Evolutionary conservation across 1,140 invertebrate genomes (phyloP).

Genomic region (Antheraea pernyi): DNA sequence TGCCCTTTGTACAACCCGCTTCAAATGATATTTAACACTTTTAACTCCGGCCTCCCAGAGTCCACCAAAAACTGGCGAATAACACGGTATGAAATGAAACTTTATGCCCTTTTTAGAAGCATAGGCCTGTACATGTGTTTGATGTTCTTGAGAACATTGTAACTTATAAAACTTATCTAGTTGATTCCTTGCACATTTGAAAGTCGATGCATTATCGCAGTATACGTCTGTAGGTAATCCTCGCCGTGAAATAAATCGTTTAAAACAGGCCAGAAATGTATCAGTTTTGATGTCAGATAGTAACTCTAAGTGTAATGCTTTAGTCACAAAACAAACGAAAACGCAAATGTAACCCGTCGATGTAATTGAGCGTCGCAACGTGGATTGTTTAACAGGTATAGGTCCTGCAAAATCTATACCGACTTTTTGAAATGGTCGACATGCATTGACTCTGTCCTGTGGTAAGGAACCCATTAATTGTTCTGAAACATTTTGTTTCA

Average conservation of each 20-base stretch:
- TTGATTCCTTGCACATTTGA: constrained; percentile 3
- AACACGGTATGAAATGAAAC: constrained; percentile 27
- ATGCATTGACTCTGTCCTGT: constrained; percentile 23
- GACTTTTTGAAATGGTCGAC: constrained; percentile 39
- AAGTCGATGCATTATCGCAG: constrained; percentile 21
- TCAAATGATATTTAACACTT: constrained; percentile 23
- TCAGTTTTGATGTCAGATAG: constrained; percentile 27
- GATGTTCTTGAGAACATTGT: not conserved
- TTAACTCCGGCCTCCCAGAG: constrained; percentile 27
- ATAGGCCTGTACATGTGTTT: not conserved
- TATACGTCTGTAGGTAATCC: constrained; percentile 24
- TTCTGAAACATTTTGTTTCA: constrained; percentile 2
- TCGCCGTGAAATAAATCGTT: constrained; percentile 26
- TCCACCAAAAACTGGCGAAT: constrained; percentile 25
- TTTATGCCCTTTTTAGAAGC: constrained; percentile 11
- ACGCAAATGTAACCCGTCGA: constrained; percentile 1
- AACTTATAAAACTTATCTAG: constrained; percentile 6
- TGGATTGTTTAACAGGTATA: constrained; percentile 19
- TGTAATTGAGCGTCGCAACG: not conserved
- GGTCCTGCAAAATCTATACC: constrained; percentile 56
- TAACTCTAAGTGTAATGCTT: constrained; percentile 28
- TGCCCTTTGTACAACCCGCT: constrained; percentile 18
- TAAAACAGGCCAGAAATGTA: constrained; percentile 23
- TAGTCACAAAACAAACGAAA: constrained; percentile 10
- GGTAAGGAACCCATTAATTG: constrained; percentile 40